A percentile compares a stretch with the other conserved stretches of the same genome.
Conservation (phyloP, 2,888 invertebrate genomes). For the Ceriagrion tenellum region DNA sequence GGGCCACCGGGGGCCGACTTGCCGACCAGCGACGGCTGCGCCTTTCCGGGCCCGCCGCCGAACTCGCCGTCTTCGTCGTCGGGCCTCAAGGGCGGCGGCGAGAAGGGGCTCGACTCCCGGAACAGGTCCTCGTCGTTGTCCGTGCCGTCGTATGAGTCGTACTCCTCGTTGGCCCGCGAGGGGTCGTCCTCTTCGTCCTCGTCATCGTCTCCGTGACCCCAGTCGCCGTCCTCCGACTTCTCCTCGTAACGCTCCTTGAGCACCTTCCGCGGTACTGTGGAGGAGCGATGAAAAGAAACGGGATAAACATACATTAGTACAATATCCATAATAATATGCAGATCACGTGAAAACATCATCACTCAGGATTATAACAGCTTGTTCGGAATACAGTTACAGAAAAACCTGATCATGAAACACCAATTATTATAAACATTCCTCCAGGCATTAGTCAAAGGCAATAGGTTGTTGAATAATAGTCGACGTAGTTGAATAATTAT, state of each 20-base stretch:
- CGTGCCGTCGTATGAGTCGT: constrained; percentile 78
- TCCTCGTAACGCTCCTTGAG: constrained; percentile 91
- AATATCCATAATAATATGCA: no score
- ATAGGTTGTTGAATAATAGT: no score
- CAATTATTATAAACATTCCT: no score
- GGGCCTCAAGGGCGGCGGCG: constrained; percentile 79
- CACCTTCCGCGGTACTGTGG: constrained; percentile 89
- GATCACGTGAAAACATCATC: no score
- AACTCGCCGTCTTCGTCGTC: constrained; percentile 64
- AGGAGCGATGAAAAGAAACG: background rate
- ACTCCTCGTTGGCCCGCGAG: constrained; percentile 77
- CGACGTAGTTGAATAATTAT: no score
- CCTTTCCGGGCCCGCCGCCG: constrained; percentile 63
- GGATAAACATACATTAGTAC: no score
- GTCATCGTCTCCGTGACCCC: constrained; percentile 74
- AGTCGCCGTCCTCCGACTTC: constrained; percentile 88
- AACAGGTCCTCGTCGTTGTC: constrained; percentile 80
- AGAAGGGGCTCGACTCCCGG: constrained; percentile 81
- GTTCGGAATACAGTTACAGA: no score
- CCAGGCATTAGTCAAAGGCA: no score
- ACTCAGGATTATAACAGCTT: no score
- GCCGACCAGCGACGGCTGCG: constrained; percentile 60
- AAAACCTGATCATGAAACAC: no score
- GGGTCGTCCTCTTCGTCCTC: constrained; percentile 76
- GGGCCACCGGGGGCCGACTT: constrained; percentile 68